Base-by-base conservation (phyloP, 2,888 invertebrate species). In the Drosophila eohydei region DNA sequence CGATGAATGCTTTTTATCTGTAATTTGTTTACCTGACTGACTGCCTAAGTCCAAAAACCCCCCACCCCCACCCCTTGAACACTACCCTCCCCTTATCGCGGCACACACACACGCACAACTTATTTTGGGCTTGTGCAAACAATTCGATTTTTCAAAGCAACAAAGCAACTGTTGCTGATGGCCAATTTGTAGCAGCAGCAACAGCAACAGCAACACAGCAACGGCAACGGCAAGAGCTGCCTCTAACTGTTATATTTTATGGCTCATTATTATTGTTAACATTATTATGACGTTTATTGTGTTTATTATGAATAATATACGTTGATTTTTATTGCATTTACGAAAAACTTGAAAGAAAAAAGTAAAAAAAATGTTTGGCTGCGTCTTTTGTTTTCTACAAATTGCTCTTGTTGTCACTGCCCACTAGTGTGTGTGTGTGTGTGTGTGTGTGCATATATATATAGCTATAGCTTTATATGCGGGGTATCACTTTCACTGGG, bases 401-500 rank as follows among this genome's bases (percentile, higher is more conserved):
- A 83, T 81, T 81, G 83, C 72, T 78, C 71, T 71, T 48, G 70
- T 72, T 83, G 82, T 82, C 81, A 75, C 80, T 86, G 74, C 54
- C 70, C 63, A 71, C 67, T 55, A 50, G 44, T 44, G 52, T 48
- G 14, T 52, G 46, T 60, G 30, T 41, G 28, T 62, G 43, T 60
- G 44, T 50, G 16, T 54, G 41, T 14, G 30, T 43, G 26, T 61
- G 38, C 46, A 26, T 56, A 7, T 40, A 36, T 61, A 34, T 68
- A 32, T 55, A 41, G 55, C 11, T 61, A 43, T 74, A 36, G 46
- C 57, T 46, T 46, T 58, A 50, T 79, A 68, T 74, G 64, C 40
- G 72, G 69, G 74, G 68, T 84, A 84, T 84, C 84, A 84, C 84
- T 84, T 84, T 84, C 84, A 84, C 84, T 84, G 30, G 58, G 75